Conservation (phyloP, 2,888 invertebrate genomes). For the Apodemia mormo region DNA sequence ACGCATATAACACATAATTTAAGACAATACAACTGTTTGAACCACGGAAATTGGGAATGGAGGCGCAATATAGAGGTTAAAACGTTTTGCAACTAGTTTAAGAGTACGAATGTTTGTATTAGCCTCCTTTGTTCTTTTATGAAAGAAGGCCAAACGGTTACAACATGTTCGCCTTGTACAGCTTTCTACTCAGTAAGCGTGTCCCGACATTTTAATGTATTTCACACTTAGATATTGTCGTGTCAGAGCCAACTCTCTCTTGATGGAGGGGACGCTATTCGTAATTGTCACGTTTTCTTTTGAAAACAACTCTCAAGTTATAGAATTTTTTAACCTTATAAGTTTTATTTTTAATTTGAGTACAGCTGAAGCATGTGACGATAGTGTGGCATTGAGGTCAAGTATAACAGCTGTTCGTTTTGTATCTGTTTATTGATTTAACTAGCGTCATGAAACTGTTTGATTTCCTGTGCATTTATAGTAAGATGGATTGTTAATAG, state of each 20-base stretch:
- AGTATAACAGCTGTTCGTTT: slow-evolving; percentile 50
- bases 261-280: slow-evolving; percentile 69
- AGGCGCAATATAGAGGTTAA: slow-evolving; percentile 72
- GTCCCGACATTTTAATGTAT: slow-evolving; percentile 79
- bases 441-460: neutral
- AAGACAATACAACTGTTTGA: neutral
- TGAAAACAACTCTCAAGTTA: slow-evolving; percentile 56
- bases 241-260: slow-evolving; percentile 66
- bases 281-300: slow-evolving; percentile 71
- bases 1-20: slow-evolving; percentile 38
- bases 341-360: slow-evolving; percentile 46
- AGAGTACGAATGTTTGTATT: slow-evolving; percentile 59
- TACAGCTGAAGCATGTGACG: slow-evolving; percentile 48
- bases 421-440: neutral
- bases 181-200: slow-evolving; percentile 78
- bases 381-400: slow-evolving; percentile 66
- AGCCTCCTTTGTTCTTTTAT: slow-evolving; percentile 72
- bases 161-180: slow-evolving; percentile 77
- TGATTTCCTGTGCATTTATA: slow-evolving; percentile 2
- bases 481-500: neutral
- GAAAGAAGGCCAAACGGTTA: slow-evolving; percentile 77
- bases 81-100: slow-evolving; percentile 58
- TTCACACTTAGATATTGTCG: slow-evolving; percentile 71
- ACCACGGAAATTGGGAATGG: slow-evolving; percentile 47
- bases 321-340: slow-evolving; percentile 38